These are phyloP conservation scores for Temnopleurus reevesii DNA, from an alignment of 53 echinoderm and acorn worm species.

Conservation along the genomic window DNA sequence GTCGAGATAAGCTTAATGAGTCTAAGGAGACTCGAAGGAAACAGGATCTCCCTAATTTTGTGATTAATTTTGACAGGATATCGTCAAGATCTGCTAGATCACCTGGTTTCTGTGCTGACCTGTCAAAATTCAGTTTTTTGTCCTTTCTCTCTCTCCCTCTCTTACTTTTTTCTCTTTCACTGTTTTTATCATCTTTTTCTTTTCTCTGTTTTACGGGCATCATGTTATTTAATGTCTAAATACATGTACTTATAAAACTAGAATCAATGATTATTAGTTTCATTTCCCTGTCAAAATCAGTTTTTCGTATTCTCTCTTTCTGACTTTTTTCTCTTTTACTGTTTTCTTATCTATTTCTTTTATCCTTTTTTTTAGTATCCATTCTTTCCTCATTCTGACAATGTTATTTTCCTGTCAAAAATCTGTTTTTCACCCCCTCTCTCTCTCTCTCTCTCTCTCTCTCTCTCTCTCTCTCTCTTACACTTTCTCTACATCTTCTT, in stretches of 20 bases:
- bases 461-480: neutral
- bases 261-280: too few species aligned
- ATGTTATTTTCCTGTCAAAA: neutral
- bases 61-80: constrained; percentile 39
- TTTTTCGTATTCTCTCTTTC: too few species aligned
- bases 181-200: neutral
- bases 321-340: neutral
- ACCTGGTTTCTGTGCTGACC: neutral
- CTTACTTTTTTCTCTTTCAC: neutral
- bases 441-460: neutral
- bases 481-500: neutral
- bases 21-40: neutral
- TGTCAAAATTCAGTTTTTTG: neutral
- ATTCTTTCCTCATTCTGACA: neutral
- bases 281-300: too few species aligned
- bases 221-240: too few species aligned
- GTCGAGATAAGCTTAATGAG: neutral
- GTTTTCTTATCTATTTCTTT: neutral
- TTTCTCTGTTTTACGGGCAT: too few species aligned
- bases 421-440: neutral
- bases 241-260: too few species aligned
- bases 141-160: neutral
- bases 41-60: constrained; percentile 43
- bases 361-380: neutral
- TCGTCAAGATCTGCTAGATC: neutral